These are phyloP conservation scores for Drosophila aff. DNA, from an alignment of 1,140 invertebrate genomes.

Conservation along the genomic window DNA sequence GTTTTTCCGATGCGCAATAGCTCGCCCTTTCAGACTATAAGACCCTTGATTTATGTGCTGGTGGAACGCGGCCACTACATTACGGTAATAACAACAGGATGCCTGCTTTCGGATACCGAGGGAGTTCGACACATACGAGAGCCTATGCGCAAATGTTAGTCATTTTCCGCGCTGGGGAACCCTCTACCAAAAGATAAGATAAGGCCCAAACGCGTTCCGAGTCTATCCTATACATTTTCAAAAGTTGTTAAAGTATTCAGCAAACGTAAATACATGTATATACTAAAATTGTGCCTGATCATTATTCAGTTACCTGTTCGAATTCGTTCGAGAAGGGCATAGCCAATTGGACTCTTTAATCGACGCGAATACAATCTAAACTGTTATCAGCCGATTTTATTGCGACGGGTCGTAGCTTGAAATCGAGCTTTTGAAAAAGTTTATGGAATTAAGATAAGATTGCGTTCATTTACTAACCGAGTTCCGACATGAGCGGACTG, in stretches of 20 bases:
- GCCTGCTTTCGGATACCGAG: not conserved
- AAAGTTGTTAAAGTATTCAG: too few species aligned
- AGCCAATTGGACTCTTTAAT: not conserved
- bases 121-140: constrained; percentile 35
- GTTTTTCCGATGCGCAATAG: too few species aligned
- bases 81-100: not conserved
- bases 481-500: constrained; percentile 14
- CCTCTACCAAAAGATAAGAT: too few species aligned
- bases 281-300: not conserved
- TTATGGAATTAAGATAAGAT: constrained; percentile 10
- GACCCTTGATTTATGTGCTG: not conserved
- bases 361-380: not conserved
- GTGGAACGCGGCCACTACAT: not conserved
- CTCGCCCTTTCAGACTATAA: not conserved
- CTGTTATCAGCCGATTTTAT: not conserved
- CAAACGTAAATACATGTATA: too few species aligned
- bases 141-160: not conserved
- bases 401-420: not conserved
- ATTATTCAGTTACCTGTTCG: not conserved
- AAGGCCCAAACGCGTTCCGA: too few species aligned
- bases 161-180: too few species aligned
- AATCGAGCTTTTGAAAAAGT: not conserved
- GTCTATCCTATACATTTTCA: too few species aligned
- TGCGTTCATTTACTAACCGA: constrained; percentile 1
- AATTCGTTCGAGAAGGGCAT: too few species aligned